phyloP scores from a whole-genome alignment of 35 echinoderm and acorn worm genomes.

The Anneissia japonica region DNA sequence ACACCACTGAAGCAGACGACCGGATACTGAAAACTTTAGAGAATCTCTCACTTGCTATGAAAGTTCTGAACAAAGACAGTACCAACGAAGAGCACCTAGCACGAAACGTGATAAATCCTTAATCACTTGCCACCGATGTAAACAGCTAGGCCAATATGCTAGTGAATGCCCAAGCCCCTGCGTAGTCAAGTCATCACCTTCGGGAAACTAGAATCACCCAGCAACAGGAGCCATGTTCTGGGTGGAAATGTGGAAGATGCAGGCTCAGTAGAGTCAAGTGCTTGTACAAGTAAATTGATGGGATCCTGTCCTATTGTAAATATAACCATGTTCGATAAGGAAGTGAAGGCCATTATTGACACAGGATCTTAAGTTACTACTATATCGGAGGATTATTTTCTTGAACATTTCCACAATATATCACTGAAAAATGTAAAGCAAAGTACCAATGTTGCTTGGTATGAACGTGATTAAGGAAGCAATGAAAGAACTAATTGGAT shows the following conservation, averaged over 20 bases:
- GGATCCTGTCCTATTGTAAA: neutral
- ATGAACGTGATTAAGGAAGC: constrained; percentile 7
- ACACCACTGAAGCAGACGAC: neutral
- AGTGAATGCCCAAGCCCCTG: too few relatives aligned
- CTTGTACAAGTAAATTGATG: too few relatives aligned
- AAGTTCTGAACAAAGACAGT: neutral
- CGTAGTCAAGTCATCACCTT: neutral
- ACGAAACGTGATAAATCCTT: too few relatives aligned
- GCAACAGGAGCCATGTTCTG: constrained; percentile 16
- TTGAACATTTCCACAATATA: neutral
- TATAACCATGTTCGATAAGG: neutral
- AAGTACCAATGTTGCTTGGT: neutral
- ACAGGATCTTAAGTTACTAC: constrained; percentile 13
- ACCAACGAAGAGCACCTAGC: too few relatives aligned
- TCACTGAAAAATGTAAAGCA: neutral
- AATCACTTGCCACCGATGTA: too few relatives aligned
- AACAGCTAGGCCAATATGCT: too few relatives aligned
- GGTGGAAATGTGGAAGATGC: neutral
- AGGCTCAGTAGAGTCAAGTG: neutral
- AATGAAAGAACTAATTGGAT: neutral
- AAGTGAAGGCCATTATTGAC: neutral
- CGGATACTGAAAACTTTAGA: neutral
- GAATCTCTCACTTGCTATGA: neutral
- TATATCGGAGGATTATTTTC: neutral
- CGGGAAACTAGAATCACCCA: constrained; percentile 18